Evolutionary conservation across 2,797 vertebrate species (phyloP).

Genomic region (Sphaeramia orbicularis): DNA sequence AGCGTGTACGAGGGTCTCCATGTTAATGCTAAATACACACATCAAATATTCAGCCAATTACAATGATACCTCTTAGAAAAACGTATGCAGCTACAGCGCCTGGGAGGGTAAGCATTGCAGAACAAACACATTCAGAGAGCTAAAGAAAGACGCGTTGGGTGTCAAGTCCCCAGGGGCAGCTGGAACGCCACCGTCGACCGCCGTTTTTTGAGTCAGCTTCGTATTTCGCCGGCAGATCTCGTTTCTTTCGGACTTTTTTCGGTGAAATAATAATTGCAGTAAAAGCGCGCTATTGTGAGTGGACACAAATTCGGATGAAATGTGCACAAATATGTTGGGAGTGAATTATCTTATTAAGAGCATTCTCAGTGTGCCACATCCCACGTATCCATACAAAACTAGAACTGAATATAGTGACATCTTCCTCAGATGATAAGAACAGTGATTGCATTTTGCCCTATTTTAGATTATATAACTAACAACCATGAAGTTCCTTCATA

Average conservation of each 20-base stretch:
- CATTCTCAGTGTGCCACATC: slow-evolving; percentile 59
- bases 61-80: slow-evolving; percentile 74
- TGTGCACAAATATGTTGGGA: slow-evolving; percentile 68
- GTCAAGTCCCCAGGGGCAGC: slow-evolving; percentile 65
- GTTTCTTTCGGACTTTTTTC: slow-evolving; percentile 35
- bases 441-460: slow-evolving; percentile 82
- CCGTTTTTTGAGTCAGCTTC: slow-evolving; percentile 51
- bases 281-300: slow-evolving; percentile 59
- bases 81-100: slow-evolving; percentile 60
- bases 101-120: slow-evolving; percentile 69
- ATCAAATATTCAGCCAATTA: slow-evolving; percentile 83
- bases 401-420: slow-evolving; percentile 71
- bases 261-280: slow-evolving; percentile 56
- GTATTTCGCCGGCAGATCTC: slow-evolving; percentile 45
- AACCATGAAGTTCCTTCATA: slow-evolving; percentile 86
- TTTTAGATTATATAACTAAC: slow-evolving; percentile 88
- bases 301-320: slow-evolving; percentile 73
- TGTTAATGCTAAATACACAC: slow-evolving; percentile 82
- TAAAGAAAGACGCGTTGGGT: slow-evolving; percentile 75
- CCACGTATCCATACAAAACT: slow-evolving; percentile 65
- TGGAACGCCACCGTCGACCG: slow-evolving; percentile 54
- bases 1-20: slow-evolving; percentile 63
- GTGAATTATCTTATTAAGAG: slow-evolving; percentile 76
- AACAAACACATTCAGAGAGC: slow-evolving; percentile 78
- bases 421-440: slow-evolving; percentile 80